Percentiles rank a stretch among this genome's conserved stretches.
Evolutionary conservation across 2,797 vertebrate genomes (phyloP).

Genomic region (Muraenolepis orangiensis): DNA sequence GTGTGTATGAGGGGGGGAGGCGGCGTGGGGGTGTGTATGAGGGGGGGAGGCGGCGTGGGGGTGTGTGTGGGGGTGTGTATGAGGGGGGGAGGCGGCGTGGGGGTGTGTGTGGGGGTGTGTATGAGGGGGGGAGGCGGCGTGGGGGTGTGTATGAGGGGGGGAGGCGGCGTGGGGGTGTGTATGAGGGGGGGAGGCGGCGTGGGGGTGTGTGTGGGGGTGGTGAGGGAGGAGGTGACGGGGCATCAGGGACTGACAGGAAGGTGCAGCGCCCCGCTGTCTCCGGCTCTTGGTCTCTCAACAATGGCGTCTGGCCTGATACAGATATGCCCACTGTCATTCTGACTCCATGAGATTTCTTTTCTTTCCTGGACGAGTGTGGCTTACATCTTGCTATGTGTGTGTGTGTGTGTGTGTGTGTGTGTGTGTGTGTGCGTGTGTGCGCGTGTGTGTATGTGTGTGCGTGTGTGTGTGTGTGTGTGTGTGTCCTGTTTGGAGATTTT

Average conservation of each 20-base stretch:
- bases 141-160: background rate
- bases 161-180: slow-evolving; percentile 16
- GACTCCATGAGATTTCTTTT: slow-evolving; percentile 57
- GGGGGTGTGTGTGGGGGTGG: too few species aligned
- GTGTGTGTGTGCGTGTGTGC: slow-evolving; percentile 19
- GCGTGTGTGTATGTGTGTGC: slow-evolving; percentile 9
- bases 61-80: slow-evolving; percentile 44
- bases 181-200: slow-evolving; percentile 37
- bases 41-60: too few species aligned
- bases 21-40: slow-evolving; percentile 43
- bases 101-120: background rate
- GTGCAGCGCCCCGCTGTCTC: slow-evolving; percentile 34
- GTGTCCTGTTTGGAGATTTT: slow-evolving; percentile 49
- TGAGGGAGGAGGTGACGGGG: slow-evolving; percentile 35
- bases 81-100: too few species aligned
- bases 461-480: background rate
- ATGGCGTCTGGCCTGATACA: slow-evolving; percentile 58
- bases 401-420: slow-evolving; percentile 13
- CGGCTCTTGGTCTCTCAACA: slow-evolving; percentile 54
- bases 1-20: slow-evolving; percentile 25
- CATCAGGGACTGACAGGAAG: slow-evolving; percentile 49
- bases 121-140: too few species aligned
- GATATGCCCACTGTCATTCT: slow-evolving; percentile 61
- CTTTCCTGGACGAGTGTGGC: slow-evolving; percentile 34
- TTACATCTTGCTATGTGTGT: slow-evolving; percentile 22